Evolutionary conservation across 2,888 invertebrate species (phyloP), one percentile per base, ranked within the genome.

Genomic region (Antitype chi): DNA sequence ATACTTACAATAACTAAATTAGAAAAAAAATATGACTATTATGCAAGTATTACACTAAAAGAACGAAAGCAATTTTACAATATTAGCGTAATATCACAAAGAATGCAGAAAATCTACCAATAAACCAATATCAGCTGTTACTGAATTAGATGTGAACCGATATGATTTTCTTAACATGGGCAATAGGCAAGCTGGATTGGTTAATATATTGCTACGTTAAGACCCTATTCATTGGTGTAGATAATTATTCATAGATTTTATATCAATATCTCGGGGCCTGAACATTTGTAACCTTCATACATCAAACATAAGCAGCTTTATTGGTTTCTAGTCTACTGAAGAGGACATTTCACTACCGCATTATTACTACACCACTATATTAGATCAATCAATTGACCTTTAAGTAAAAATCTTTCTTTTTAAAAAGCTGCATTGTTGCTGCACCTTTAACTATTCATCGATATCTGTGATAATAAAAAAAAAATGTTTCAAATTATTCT

Each of bases 61-160:
- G 11, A n/a, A 55, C 7, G n/a, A 20, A 38, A 49, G 17, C 11
- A 28, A 43, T 38, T 38, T 49, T 17, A 59, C 4, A 57, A 57
- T 57, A 15, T 53, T 38, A 11, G 11, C 25, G 4, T 47, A 25
- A 43, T 81, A 66, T 59, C 9, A 11, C 38, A 5, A 67, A 53
- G 1, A 76, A 60, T 76, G 0, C 32, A 32, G 38, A 74, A 9
- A n/a, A 9, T 52, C 20, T n/a, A 5, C 8, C 25, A 68, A 68
- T 57, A 68, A 82, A 68, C 64, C 32, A 67, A 49, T 67, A 68
- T 76, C 67, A 76, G 57, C 25, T 57, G 28, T 53, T 52, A 32
- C 15, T 62, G 1, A 38, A 20, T 49, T 43, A 62, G 25, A 67
- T 63, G 67, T 32, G 8, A 49, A 62, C 7, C 1, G 57, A 59